Evolutionary conservation across 23 tunicate genomes (phyloP).

Genomic region (Trididemnum clinides): DNA sequence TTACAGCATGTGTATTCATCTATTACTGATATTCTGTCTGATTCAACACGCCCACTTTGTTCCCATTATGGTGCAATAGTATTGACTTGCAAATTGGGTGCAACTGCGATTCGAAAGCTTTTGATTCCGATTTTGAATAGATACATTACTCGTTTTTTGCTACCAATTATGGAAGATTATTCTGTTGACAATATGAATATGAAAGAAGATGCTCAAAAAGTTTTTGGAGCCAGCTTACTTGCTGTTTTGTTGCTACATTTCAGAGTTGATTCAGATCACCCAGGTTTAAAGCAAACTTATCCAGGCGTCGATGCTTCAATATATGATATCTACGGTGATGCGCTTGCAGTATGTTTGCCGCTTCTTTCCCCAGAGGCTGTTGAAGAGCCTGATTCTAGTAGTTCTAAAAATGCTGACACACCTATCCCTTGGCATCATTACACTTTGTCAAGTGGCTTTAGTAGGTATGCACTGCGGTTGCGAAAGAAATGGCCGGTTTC

Average conservation of each 20-base stretch:
- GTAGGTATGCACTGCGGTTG: no score
- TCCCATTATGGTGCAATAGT: conserved; percentile 89
- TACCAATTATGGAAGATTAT: conserved; percentile 46
- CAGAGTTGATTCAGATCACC: no score
- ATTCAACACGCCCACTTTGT: conserved; percentile 70
- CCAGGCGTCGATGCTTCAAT: background rate
- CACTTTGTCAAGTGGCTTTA: background rate
- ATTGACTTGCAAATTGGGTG: conserved; percentile 21
- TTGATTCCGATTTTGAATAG: conserved; percentile 41
- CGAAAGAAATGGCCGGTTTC: background rate
- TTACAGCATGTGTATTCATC: background rate
- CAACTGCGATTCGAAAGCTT: background rate
- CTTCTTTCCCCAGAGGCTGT: background rate
- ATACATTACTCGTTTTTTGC: conserved; percentile 21
- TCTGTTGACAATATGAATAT: conserved; percentile 23
- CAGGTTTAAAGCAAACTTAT: background rate
- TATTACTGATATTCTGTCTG: conserved; percentile 38
- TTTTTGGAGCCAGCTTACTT: conserved; percentile 48
- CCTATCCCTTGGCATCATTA: background rate
- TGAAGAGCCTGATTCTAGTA: background rate
- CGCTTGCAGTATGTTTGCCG: conserved; percentile 8
- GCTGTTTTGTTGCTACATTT: conserved; percentile 26
- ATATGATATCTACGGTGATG: conserved; percentile 2
- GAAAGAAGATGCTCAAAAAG: conserved; percentile 77
- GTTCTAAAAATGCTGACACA: background rate